phyloP scores from a whole-genome alignment of 2,888 invertebrate species.

The Drosophila antonietae region DNA sequence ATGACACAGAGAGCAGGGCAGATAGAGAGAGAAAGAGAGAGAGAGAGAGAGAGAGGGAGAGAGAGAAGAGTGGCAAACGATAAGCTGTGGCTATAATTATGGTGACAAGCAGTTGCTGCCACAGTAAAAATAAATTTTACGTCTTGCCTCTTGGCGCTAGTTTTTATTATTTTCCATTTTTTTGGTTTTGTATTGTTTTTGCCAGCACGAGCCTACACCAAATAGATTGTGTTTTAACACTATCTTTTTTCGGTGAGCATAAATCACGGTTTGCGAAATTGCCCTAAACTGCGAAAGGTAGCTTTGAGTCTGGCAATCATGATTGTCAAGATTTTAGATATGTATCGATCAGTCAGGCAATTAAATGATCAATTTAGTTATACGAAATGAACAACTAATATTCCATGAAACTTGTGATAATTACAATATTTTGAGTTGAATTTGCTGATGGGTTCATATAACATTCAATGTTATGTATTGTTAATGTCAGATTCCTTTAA shows the following conservation, averaged over 20 bases:
- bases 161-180: conserved; percentile 19
- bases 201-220: conserved; percentile 50
- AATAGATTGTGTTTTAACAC: conserved; percentile 3
- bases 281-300: conserved; percentile 3
- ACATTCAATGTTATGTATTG: background rate
- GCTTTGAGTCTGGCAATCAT: background rate
- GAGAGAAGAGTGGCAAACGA: conserved; percentile 11
- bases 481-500: too few species aligned
- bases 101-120: conserved; percentile 50
- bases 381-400: background rate
- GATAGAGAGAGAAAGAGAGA: background rate
- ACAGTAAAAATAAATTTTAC: conserved; percentile 59
- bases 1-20: conserved; percentile 19
- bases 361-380: background rate
- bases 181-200: background rate
- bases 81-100: conserved; percentile 62
- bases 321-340: background rate
- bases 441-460: background rate
- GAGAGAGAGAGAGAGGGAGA: background rate
- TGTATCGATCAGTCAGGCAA: background rate
- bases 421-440: background rate
- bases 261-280: conserved; percentile 36
- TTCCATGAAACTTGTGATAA: background rate
- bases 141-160: conserved; percentile 26
- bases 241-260: conserved; percentile 19